Percentiles rank a stretch among this genome's conserved stretches.
These are phyloP conservation scores for Chromoteleia sp. DNA, from an alignment of 2,888 invertebrate genomes.

Conservation along the genomic window DNA sequence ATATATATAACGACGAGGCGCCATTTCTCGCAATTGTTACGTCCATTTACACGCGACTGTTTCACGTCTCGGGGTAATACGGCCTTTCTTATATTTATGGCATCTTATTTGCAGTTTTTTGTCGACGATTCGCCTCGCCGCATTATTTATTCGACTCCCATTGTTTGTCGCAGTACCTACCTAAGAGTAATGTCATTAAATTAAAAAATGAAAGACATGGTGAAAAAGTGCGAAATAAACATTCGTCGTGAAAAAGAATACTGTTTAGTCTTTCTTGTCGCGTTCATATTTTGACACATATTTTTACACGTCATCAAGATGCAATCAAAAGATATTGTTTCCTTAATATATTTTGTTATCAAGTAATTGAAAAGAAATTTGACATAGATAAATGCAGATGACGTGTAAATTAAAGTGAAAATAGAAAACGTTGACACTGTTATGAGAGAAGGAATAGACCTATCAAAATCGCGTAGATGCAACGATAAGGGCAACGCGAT, in stretches of 20 bases:
- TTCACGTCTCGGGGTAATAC: conserved; percentile 44
- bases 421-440: conserved; percentile 29
- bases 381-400: conserved; percentile 41
- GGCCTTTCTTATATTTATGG: conserved; percentile 48
- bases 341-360: conserved; percentile 28
- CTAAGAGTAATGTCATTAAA: conserved; percentile 6
- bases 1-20: conserved; percentile 61
- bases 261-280: not conserved
- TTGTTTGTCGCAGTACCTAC: conserved; percentile 30
- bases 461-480: conserved; percentile 33
- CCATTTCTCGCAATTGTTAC: conserved; percentile 62
- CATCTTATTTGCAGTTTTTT: conserved; percentile 50
- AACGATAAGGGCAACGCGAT: conserved; percentile 32
- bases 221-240: conserved; percentile 2
- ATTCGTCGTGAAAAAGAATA: conserved; percentile 3
- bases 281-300: conserved; percentile 28
- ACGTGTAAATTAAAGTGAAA: conserved; percentile 16
- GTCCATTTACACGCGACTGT: conserved; percentile 63
- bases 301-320: conserved; percentile 22
- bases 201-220: not conserved
- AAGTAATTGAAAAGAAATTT: conserved; percentile 43
- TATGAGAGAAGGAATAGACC: conserved; percentile 17
- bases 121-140: conserved; percentile 14
- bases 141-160: conserved; percentile 40
- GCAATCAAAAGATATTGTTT: conserved; percentile 29